A percentile compares a stretch with the other conserved stretches of the same genome.
Evolutionary conservation across 2,888 invertebrate genomes (phyloP).

Genomic region (Dimorphilus gyrociliatus): DNA sequence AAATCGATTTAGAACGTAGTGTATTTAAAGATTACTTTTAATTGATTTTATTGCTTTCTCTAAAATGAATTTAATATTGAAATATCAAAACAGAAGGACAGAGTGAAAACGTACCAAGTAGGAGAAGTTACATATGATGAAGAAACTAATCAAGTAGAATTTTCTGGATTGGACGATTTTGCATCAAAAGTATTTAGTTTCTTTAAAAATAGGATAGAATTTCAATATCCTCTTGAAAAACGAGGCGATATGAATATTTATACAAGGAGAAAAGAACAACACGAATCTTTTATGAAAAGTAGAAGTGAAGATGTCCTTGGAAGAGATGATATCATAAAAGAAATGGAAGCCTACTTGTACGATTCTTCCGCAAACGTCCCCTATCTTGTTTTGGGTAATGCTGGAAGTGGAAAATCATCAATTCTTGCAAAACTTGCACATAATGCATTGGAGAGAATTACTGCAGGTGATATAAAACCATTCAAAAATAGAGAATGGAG

Average conservation of each 20-base stretch:
- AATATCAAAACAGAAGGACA: no score
- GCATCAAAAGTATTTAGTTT: slow-evolving; percentile 8
- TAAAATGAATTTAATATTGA: no score
- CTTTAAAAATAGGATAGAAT: slow-evolving; percentile 7
- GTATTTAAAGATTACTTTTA: no score
- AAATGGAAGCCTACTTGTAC: slow-evolving; percentile 14
- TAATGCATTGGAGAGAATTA: slow-evolving; percentile 2
- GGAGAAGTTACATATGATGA: no score
- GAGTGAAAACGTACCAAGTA: no score
- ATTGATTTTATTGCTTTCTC: no score
- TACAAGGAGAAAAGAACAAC: slow-evolving; percentile 3
- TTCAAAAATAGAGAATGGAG: slow-evolving; percentile 5
- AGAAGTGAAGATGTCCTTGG: slow-evolving; percentile 6
- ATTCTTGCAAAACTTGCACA: slow-evolving; percentile 26
- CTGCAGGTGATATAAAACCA: slow-evolving; percentile 1
- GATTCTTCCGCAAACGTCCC: slow-evolving; percentile 26
- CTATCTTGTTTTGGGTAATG: slow-evolving; percentile 23
- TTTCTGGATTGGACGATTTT: no score
- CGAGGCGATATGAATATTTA: slow-evolving; percentile 2
- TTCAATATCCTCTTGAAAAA: slow-evolving; percentile 7
- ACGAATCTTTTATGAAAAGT: slow-evolving; percentile 8
- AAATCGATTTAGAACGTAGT: no score
- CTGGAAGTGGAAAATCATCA: slow-evolving; percentile 32
- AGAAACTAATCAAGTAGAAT: no score
- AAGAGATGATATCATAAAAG: slow-evolving; percentile 2